phyloP scores from a whole-genome alignment of 2,113 vertebrate species.

The Erinaceus europaeus region DNA sequence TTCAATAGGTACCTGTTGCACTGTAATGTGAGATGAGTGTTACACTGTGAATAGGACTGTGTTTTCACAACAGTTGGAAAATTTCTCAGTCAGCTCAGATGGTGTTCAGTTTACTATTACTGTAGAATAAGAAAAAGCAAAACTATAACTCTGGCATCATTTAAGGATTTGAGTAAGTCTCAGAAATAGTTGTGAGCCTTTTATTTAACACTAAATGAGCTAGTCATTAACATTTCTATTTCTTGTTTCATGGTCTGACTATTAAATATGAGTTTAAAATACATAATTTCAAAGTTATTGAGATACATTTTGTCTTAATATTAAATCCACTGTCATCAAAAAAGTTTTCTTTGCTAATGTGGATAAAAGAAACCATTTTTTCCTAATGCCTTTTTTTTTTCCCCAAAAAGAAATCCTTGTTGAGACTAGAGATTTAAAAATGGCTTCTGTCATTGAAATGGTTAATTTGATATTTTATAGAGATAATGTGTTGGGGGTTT shows the following conservation, averaged over 20 bases:
- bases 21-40: conserved; percentile 65
- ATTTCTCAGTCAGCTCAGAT: conserved; percentile 68
- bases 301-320: neutral
- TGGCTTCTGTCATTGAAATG: neutral
- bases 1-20: conserved; percentile 73
- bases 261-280: conserved; percentile 51
- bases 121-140: conserved; percentile 69
- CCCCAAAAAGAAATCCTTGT: conserved; percentile 6
- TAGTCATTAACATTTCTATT: conserved; percentile 45
- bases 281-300: conserved; percentile 52
- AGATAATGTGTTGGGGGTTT: neutral
- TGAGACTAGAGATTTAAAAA: conserved; percentile 32
- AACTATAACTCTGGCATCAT: conserved; percentile 29
- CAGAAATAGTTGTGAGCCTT: conserved; percentile 64
- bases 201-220: conserved; percentile 64
- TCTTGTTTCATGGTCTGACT: conserved; percentile 49
- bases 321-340: conserved; percentile 15
- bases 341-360: neutral
- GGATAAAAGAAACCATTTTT: neutral
- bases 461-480: conserved; percentile 22
- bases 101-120: conserved; percentile 59
- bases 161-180: conserved; percentile 62
- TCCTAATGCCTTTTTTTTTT: conserved; percentile 5
- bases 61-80: conserved; percentile 68
- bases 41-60: conserved; percentile 65